Evolutionary conservation across 1,140 invertebrate genomes (phyloP), one percentile per base, ranked within the genome.

Genomic region (Calephelis virginiensis): DNA sequence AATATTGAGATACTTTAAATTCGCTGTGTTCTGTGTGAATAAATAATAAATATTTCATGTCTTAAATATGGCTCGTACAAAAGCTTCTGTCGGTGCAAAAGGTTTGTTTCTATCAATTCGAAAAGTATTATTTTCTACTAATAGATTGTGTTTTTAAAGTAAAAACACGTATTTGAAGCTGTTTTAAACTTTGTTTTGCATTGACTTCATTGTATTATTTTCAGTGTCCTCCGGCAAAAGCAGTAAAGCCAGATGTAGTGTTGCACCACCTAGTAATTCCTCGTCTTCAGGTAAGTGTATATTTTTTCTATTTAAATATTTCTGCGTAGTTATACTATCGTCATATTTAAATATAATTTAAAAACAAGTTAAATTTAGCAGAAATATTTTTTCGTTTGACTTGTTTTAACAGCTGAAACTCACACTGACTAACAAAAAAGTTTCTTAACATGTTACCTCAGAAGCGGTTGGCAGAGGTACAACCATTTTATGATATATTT

Each of bases 71-170:
- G 88, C 88, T 7, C 73, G 88, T 71, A 90, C 88, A 3, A 90
- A 86, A 71, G 88, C 86, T 11, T 89, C 88, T 43, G 88, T 89
- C 0, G 86, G 85, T 8, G 82, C 88, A 37, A 90, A 90, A 82
- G 77, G 88, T 90, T 72, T 28, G 46, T 48, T 61, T 50, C 11
- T 50, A 43, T 61, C 40, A 43, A 43, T 43, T 43, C 8, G 40
- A 9, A 43, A 8, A 14, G 12, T 37, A 49, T 28, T 45, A 1
- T 62, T 49, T 48, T 28, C 5, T 53, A 56, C 5, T 7, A 11
- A 47, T n/a, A 64, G 8, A 47, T 46, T 40, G 11, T 60, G 40
- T 17, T 14, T 6, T 10, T 43, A 12, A 13, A 38, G 7, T 50
- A 61, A 11, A 61, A 64, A 48, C 45, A 63, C 8, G 9, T 40